These are phyloP conservation scores for Drosophila malerkotliana DNA, from an alignment of 1,140 invertebrate species.

Conservation along the genomic window DNA sequence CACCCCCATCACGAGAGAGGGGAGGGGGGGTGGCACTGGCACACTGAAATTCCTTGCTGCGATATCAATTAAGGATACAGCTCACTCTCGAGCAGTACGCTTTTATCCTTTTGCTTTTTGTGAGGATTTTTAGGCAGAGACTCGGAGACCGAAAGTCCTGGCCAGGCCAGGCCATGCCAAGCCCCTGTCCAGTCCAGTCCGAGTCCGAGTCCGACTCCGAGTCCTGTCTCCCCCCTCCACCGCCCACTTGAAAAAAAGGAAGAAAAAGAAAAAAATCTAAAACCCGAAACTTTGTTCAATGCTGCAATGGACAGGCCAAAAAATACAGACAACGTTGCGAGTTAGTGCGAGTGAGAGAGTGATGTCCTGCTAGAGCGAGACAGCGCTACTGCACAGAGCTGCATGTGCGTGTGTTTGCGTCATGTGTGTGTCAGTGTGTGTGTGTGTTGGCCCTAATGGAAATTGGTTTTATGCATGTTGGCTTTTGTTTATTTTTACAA, in stretches of 20 bases:
- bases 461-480: conserved; percentile 83
- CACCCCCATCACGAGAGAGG: no score
- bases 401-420: conserved; percentile 53
- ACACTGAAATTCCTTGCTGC: conserved; percentile 72
- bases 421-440: not conserved
- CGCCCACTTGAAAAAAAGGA: not conserved
- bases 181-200: conserved; percentile 27
- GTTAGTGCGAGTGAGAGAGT: conserved; percentile 1
- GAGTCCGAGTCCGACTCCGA: conserved; percentile 1
- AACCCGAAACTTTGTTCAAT: conserved; percentile 53
- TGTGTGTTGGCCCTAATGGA: conserved; percentile 73
- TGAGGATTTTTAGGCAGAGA: conserved; percentile 46
- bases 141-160: conserved; percentile 37
- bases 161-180: conserved; percentile 9
- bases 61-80: conserved; percentile 81
- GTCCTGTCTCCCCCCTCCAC: conserved; percentile 4
- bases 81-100: conserved; percentile 31
- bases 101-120: conserved; percentile 29
- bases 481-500: conserved; percentile 83
- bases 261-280: conserved; percentile 37
- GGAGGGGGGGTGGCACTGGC: conserved; percentile 11
- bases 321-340: conserved; percentile 3
- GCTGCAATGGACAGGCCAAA: conserved; percentile 49
- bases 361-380: conserved; percentile 23
- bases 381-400: conserved; percentile 37